phyloP scores from a whole-genome alignment of 2,797 vertebrate genomes.

The Cynopterus sphinx region DNA sequence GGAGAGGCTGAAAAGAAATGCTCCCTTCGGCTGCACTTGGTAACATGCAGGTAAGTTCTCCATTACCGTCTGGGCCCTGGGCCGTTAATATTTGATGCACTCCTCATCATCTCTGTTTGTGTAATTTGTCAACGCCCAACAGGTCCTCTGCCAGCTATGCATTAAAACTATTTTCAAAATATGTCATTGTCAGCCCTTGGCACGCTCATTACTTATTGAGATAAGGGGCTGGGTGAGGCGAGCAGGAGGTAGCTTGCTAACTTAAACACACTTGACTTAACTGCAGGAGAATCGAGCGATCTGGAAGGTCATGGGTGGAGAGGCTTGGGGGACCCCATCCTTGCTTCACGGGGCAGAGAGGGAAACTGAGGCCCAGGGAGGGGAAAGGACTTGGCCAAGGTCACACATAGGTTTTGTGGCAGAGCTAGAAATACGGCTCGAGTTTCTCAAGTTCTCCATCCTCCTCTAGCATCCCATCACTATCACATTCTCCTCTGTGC shows the following conservation, averaged over 20 bases:
- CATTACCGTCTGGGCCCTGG: constrained; percentile 90
- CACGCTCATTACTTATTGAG: constrained; percentile 99
- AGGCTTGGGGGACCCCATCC: background rate
- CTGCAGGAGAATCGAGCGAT: constrained; percentile 29
- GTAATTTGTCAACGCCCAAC: constrained; percentile 98
- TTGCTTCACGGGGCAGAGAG: background rate
- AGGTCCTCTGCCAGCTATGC: constrained; percentile 96
- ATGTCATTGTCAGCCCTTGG: constrained; percentile 99
- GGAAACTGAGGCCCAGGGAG: background rate
- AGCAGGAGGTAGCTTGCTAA: constrained; percentile 92
- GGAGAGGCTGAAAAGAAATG: background rate
- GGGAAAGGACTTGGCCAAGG: background rate
- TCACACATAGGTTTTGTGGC: background rate
- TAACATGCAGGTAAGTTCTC: constrained; percentile 89
- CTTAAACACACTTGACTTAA: constrained; percentile 89
- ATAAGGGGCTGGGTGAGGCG: constrained; percentile 95
- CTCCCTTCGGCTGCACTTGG: background rate
- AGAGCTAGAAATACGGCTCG: background rate
- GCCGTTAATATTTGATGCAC: constrained; percentile 99
- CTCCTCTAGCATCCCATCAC: too few species aligned
- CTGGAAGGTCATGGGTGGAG: background rate
- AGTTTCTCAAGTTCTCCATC: background rate
- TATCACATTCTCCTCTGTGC: too few species aligned
- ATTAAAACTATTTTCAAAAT: constrained; percentile 99
- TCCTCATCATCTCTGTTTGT: constrained; percentile 92